These are phyloP conservation scores for Penaeus indicus DNA, from an alignment of 1,140 invertebrate genomes.

Conservation along the genomic window DNA sequence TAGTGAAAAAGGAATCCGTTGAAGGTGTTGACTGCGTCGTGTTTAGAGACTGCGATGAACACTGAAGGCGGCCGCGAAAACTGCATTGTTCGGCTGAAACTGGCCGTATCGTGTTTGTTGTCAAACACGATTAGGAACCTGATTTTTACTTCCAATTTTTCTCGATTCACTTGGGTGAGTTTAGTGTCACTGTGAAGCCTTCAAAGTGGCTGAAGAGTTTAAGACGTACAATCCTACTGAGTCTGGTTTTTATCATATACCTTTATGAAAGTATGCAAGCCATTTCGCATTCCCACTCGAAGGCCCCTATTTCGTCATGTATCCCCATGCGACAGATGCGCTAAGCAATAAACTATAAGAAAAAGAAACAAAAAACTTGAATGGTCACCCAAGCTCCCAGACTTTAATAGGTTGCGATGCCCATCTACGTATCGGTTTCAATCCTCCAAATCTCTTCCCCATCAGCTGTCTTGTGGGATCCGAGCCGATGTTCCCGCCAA, in stretches of 20 bases:
- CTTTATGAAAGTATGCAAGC: too few relatives aligned
- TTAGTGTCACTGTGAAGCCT: too few relatives aligned
- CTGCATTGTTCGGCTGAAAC: conserved; percentile 48
- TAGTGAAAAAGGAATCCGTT: conserved; percentile 42
- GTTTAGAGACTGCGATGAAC: conserved; percentile 6
- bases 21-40: conserved; percentile 23
- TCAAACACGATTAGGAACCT: conserved; percentile 50
- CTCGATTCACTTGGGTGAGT: too few relatives aligned
- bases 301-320: too few relatives aligned
- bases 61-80: conserved; percentile 24
- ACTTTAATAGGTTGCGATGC: conserved; percentile 32
- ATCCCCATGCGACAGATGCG: too few relatives aligned
- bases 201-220: too few relatives aligned
- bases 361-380: too few relatives aligned
- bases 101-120: conserved; percentile 58
- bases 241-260: too few relatives aligned
- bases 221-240: too few relatives aligned
- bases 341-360: too few relatives aligned
- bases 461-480: conserved; percentile 48
- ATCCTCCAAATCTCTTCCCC: conserved; percentile 31
- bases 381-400: conserved; percentile 20
- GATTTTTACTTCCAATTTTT: too few relatives aligned
- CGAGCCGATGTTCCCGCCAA: conserved; percentile 11
- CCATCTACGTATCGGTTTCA: conserved; percentile 45
- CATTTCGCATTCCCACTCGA: too few relatives aligned